Base-by-base conservation (phyloP, 2,113 vertebrate species). In the Pseudorhombus dupliciocellatus region DNA sequence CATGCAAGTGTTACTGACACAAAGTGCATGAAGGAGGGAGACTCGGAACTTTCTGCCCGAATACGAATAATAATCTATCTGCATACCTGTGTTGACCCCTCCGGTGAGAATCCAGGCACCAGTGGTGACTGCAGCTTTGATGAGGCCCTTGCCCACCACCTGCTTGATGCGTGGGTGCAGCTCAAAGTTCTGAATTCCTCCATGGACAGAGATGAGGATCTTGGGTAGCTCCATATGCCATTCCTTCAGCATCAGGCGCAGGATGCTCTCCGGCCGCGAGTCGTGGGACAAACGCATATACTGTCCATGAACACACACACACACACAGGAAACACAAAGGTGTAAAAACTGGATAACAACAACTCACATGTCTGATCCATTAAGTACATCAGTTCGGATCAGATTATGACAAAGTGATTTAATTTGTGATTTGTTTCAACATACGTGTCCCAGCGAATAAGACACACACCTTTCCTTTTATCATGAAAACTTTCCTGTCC, bases 191-290 rank as follows among this genome's bases (percentile, higher is more conserved):
- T 99, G 98, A 92, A 98, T 95, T 70, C 98, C 97, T 54, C 98
- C 98, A 18, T 99, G 97, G 77, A 99, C 97, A 77, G 97, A 99
- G 89, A 99, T 97, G 78, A 99, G 95, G 79, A 99, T 97, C 89
- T 98, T 99, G 12, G 98, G 98, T 86, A 99, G 94, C 88, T 99
- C 98, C 96, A 99, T 98, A 77, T 99, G 96, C 98, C 98, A 99
- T 86, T 99, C 97, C 90, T 97, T 98, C 79, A 99, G 93, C 94
- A 99, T 95, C 80, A 99, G 95, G 83, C 96, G 93, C 66, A 99
- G 92, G 88, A 98, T 92, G 84, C 92, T 93, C 90, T 99, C 98
- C n/a, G 98, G 96, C 77, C 93, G 95, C 0, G 97, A 94, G 93
- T 99, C 96, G 67, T 97, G 93, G 18, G 98, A 98, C 77, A 99